A percentile compares a stretch with the other conserved stretches of the same genome.
Conservation (phyloP, 2,113 vertebrate species). For the Catagonus wagneri region DNA sequence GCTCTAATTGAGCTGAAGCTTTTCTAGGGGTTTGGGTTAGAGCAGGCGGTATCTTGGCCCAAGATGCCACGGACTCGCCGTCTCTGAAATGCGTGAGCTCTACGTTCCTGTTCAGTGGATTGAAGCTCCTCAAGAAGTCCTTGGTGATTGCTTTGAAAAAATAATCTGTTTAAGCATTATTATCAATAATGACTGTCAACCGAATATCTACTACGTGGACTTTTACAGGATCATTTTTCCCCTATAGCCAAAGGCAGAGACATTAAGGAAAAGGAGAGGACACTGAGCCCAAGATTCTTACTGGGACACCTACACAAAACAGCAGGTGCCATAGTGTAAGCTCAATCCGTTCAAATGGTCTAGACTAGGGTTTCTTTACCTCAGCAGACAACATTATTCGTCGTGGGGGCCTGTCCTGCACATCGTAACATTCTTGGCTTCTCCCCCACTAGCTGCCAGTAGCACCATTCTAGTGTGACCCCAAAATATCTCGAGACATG, state of each 20-base stretch:
- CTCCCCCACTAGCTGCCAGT: not conserved
- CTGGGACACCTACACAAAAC: not conserved
- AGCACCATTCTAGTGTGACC: not conserved
- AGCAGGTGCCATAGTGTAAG: not conserved
- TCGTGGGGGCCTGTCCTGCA: not conserved
- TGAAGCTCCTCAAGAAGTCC: not conserved
- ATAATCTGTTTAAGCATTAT: not conserved
- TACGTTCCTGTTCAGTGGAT: not conserved
- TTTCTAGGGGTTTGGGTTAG: too few relatives aligned
- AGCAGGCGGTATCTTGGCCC: too few relatives aligned
- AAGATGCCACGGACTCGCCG: too few relatives aligned
- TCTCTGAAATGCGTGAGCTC: not conserved
- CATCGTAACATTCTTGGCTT: not conserved
- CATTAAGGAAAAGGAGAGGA: not conserved
- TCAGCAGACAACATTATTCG: not conserved
- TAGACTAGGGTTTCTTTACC: not conserved
- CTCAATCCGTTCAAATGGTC: not conserved
- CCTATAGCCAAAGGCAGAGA: not conserved
- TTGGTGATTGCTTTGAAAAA: not conserved
- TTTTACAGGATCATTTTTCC: not conserved
- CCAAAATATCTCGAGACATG: not conserved
- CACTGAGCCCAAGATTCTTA: not conserved
- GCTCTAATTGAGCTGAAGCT: too few relatives aligned
- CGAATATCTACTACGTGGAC: not conserved
- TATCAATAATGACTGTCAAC: not conserved